Conservation (phyloP, 2,113 vertebrate species). For the Pomatostomus ruficeps region DNA sequence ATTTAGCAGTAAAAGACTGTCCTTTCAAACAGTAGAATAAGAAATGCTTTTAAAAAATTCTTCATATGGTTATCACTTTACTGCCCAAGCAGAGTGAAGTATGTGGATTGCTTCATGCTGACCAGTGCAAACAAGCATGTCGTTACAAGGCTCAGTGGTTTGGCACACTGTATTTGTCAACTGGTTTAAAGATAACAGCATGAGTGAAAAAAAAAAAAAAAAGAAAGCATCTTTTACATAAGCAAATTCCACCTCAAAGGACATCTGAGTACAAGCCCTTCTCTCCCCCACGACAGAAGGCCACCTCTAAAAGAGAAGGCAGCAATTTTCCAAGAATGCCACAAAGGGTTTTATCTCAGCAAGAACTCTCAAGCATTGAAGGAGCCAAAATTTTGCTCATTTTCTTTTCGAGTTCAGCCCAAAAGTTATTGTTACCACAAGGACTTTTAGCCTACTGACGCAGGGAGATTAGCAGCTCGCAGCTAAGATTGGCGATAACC, state of each 20-base stretch:
- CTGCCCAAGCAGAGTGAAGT: neutral
- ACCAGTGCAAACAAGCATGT: neutral
- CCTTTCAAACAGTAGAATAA: neutral
- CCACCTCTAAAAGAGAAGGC: neutral
- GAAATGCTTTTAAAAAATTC: neutral
- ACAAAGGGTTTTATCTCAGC: constrained; percentile 15
- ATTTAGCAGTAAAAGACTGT: neutral
- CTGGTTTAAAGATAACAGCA: constrained; percentile 18
- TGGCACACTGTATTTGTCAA: neutral
- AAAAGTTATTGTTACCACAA: neutral
- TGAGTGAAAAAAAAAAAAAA: neutral
- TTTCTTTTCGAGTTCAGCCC: constrained; percentile 1
- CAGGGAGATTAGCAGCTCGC: neutral
- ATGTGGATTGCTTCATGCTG: neutral
- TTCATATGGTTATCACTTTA: neutral
- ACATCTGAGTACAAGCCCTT: neutral
- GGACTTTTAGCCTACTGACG: neutral
- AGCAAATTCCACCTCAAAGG: constrained; percentile 17
- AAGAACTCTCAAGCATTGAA: neutral
- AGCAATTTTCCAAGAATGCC: neutral
- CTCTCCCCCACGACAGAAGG: neutral
- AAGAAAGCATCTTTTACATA: neutral
- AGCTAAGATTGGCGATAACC: neutral
- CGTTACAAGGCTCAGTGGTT: neutral
- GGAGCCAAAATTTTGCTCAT: constrained; percentile 12